phyloP scores from a whole-genome alignment of 2,113 vertebrate species.

The Etheostoma spectabile region DNA sequence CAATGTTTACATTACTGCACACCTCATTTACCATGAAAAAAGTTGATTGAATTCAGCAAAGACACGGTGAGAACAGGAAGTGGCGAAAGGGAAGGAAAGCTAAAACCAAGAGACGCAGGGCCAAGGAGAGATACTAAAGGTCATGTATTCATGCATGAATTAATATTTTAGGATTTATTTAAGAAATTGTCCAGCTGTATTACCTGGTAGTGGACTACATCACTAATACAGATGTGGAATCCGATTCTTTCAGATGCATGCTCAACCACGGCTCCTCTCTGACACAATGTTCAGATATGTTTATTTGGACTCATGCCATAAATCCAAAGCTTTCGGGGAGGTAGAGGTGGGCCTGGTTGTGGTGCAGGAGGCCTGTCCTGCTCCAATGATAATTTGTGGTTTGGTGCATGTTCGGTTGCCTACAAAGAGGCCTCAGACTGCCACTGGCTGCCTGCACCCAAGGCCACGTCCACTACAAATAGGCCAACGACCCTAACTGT shows the following conservation, averaged over 20 bases:
- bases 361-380: slow-evolving; percentile 84
- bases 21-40: slow-evolving; percentile 74
- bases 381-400: slow-evolving; percentile 94
- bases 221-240: slow-evolving; percentile 60
- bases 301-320: slow-evolving; percentile 91
- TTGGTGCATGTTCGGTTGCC: slow-evolving; percentile 88
- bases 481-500: slow-evolving; percentile 66
- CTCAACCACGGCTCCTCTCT: slow-evolving; percentile 73
- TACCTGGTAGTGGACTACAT: slow-evolving; percentile 30
- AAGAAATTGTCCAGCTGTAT: slow-evolving; percentile 18
- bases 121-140: slow-evolving; percentile 13
- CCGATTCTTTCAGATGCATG: slow-evolving; percentile 69
- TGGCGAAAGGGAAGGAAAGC: slow-evolving; percentile 16
- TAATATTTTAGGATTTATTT: slow-evolving; percentile 36
- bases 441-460: slow-evolving; percentile 82
- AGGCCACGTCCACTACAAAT: slow-evolving; percentile 86
- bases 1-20: slow-evolving; percentile 70
- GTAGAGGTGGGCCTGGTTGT: slow-evolving; percentile 49
- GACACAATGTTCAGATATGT: slow-evolving; percentile 76
- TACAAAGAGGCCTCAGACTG: slow-evolving; percentile 92
- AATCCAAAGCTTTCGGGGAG: slow-evolving; percentile 79
- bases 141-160: slow-evolving; percentile 1
- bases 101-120: slow-evolving; percentile 24
- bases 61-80: slow-evolving; percentile 40
- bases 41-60: slow-evolving; percentile 52